phyloP scores from a whole-genome alignment of 1,140 invertebrate species.

The Temnothorax longispinosus region DNA sequence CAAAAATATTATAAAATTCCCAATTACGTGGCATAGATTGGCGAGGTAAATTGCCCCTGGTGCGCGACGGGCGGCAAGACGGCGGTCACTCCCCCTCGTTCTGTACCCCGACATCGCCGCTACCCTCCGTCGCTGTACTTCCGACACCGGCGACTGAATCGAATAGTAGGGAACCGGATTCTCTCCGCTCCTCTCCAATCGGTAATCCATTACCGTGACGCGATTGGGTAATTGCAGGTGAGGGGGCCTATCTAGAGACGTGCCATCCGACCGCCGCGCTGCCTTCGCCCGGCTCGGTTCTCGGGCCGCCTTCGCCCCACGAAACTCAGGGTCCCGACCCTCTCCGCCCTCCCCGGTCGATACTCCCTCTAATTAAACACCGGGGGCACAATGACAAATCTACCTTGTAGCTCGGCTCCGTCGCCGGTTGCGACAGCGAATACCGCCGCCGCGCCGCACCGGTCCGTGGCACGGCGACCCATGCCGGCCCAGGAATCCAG shows the following conservation, averaged over 20 bases:
- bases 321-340: constrained; percentile 64
- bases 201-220: constrained; percentile 83
- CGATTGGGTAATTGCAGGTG: constrained; percentile 84
- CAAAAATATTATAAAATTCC: constrained; percentile 85
- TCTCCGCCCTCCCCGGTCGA: constrained; percentile 76
- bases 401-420: constrained; percentile 74
- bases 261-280: constrained; percentile 68
- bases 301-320: constrained; percentile 52
- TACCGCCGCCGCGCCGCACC: constrained; percentile 20
- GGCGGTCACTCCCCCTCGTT: constrained; percentile 66
- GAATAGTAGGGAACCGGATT: constrained; percentile 68
- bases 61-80: constrained; percentile 66
- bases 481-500: constrained; percentile 73
- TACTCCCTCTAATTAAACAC: constrained; percentile 84
- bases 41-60: constrained; percentile 82
- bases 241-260: constrained; percentile 80
- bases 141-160: constrained; percentile 61
- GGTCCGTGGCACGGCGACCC: constrained; percentile 45
- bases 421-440: constrained; percentile 53
- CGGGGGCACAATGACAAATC: constrained; percentile 82
- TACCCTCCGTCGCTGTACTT: constrained; percentile 45
- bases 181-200: constrained; percentile 76
- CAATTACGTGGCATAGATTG: constrained; percentile 84
- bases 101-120: constrained; percentile 67
- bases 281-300: constrained; percentile 48